A percentile compares a stretch with the other conserved stretches of the same genome.
phyloP scores from a whole-genome alignment of 2,797 vertebrate species.

The Furcifer pardalis region DNA sequence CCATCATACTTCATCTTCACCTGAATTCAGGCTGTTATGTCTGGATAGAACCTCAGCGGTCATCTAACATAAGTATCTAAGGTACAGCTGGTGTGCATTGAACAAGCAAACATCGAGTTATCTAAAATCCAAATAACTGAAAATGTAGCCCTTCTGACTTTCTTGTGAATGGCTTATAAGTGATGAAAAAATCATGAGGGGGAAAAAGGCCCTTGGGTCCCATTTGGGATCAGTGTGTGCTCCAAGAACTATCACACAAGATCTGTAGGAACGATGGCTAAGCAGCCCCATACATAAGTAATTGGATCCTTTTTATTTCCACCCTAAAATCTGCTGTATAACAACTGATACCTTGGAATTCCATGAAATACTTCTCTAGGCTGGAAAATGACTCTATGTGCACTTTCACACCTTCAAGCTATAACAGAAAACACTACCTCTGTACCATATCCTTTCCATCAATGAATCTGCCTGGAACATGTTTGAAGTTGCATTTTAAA shows the following conservation, averaged over 20 bases:
- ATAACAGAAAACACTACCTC: neutral
- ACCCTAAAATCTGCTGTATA: neutral
- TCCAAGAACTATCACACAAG: neutral
- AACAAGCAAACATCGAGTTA: constrained; percentile 12
- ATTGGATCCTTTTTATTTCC: neutral
- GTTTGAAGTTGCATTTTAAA: neutral
- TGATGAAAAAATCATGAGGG: constrained; percentile 16
- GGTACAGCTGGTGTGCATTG: neutral
- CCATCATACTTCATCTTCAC: too few relatives aligned
- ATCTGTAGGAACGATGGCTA: neutral
- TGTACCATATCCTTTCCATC: neutral
- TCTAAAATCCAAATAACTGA: neutral
- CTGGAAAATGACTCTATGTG: neutral
- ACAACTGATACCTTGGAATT: neutral
- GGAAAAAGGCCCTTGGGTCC: constrained; percentile 10
- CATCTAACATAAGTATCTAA: neutral
- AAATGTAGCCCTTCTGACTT: neutral
- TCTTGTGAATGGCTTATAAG: neutral
- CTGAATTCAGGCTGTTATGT: too few relatives aligned
- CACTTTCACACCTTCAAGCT: neutral
- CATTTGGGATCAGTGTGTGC: neutral
- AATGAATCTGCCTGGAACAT: neutral
- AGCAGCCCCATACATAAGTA: neutral
- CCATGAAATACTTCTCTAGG: neutral
- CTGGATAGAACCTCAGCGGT: neutral